Conservation (phyloP, 2,888 invertebrate genomes). For the Clostera curtula region DNA sequence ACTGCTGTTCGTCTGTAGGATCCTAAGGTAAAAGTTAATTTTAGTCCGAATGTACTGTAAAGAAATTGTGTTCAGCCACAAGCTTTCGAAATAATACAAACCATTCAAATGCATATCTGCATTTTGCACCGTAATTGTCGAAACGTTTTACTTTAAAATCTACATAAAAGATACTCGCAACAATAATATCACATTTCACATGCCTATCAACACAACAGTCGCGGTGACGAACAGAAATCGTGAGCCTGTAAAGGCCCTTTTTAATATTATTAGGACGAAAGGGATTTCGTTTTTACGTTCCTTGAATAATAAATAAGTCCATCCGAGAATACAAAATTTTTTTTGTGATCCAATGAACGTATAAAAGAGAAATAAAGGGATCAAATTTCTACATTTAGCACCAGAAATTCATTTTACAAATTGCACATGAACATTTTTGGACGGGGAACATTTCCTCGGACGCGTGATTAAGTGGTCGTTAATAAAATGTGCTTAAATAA, state of each 20-base stretch:
- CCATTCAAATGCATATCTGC: no score
- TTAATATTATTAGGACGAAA: constrained; percentile 1
- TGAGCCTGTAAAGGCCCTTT: not conserved
- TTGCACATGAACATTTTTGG: constrained; percentile 12
- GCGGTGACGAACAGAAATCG: constrained; percentile 4
- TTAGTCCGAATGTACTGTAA: no score
- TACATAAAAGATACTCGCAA: no score
- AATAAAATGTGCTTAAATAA: constrained; percentile 9
- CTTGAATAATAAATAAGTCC: not conserved
- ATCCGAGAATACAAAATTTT: no score
- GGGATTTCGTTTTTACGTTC: not conserved
- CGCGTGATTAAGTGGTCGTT: constrained; percentile 17
- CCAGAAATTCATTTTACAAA: constrained; percentile 13
- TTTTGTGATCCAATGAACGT: no score
- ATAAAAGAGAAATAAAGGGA: no score
- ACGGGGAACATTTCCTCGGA: constrained; percentile 12
- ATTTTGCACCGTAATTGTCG: no score
- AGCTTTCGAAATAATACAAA: no score
- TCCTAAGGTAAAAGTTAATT: no score
- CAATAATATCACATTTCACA: constrained; percentile 6
- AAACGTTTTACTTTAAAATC: no score
- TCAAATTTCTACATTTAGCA: constrained; percentile 12
- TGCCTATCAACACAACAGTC: constrained; percentile 10
- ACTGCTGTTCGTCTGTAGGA: no score
- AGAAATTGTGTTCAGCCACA: no score